Conservation (phyloP, 1,140 invertebrate species). For the Stegodyphus mimosarum region DNA sequence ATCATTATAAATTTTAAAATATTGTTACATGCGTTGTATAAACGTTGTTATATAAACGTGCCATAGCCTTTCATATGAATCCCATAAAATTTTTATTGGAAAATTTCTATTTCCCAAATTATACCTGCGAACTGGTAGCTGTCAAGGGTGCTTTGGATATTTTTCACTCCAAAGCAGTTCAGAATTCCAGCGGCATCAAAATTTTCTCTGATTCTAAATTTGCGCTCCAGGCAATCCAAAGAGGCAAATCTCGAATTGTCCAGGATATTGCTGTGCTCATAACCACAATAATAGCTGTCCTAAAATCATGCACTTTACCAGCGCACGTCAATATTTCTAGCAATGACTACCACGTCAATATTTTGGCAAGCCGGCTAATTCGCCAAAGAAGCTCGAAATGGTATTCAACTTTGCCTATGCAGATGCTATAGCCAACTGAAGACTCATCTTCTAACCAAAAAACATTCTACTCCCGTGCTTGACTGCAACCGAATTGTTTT, state of each 20-base stretch:
- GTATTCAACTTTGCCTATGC: background rate
- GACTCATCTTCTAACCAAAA: background rate
- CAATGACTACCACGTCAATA: no score
- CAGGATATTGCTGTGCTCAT: background rate
- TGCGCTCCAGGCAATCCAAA: background rate
- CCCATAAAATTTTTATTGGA: background rate
- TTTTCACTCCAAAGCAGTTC: background rate
- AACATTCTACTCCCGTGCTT: background rate
- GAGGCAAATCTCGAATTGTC: background rate
- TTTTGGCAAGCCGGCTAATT: background rate
- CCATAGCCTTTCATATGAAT: background rate
- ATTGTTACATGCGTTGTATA: no score
- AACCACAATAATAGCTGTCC: background rate
- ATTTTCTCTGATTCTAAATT: slow-evolving; percentile 9
- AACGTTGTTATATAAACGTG: no score
- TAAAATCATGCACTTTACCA: background rate
- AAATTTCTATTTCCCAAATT: background rate
- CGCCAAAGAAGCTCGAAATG: background rate
- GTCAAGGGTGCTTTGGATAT: background rate
- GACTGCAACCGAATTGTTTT: background rate
- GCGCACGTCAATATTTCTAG: background rate
- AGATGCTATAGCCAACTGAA: background rate
- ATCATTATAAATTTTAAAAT: no score
- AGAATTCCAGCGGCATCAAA: slow-evolving; percentile 5
- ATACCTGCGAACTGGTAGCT: background rate